Evolutionary conservation across 1,140 invertebrate genomes (phyloP), one percentile per base, ranked within the genome.

Genomic region (Magallana angulata): DNA sequence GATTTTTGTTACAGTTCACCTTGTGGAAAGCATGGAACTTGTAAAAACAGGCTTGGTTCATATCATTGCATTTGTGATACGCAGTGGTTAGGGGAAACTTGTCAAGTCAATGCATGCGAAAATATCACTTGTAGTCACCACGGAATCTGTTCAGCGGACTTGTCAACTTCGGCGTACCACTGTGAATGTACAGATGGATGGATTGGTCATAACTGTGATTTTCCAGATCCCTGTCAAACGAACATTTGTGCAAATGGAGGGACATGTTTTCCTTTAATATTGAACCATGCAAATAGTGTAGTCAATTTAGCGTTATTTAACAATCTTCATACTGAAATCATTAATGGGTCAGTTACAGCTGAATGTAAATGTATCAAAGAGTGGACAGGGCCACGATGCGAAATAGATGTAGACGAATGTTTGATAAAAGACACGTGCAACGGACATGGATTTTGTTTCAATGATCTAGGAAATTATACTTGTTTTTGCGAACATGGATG

Each of bases 371-470:
- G 90, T 81, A 12, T 14, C 1, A 11, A 30, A 8, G 87, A 84
- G 59, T 90, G 57, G 24, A 85, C 7, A 8, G 90, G 90, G 11
- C 4, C 36, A 36, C 24, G 24, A n/a, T 90, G 89, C 56, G 60
- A 82, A 59, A 62, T 0, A 30, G 80, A 90, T 58, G 84, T 84
- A n/a, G 57, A 90, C 24, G 89, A 90, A 81, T 90, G 89, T 85
- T 60, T 57, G n/a, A 24, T 86, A 5, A n/a, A 82, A n/a, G 84
- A 36, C 6, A 30, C 18, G 7, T 90, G 89, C 68, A 56, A 59
- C 7, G n/a, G 11, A 11, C 12, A 62, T 7, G 56, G 48, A 16
- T 60, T n/a, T 16, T 84, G 82, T 30, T 1, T 48, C 6, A 84
- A 84, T 11, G 30, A 30, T 48, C 9, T 58, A 3, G 82, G 82